Base-by-base conservation (phyloP, 2,888 invertebrate species). In the Amiota minor region DNA sequence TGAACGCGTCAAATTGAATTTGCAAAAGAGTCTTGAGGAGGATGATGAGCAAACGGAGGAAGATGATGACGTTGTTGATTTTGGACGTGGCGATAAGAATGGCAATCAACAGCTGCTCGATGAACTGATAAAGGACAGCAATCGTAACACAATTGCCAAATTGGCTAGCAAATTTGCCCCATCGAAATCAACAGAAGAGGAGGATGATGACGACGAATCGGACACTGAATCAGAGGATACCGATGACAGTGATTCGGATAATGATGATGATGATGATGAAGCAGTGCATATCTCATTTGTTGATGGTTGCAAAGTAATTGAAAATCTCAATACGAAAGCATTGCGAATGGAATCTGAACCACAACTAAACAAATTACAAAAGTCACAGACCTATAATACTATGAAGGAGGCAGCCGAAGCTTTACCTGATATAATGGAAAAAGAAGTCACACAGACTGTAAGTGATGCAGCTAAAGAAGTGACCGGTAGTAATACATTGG, bases 1-100 rank as follows among this genome's bases (percentile, higher is more conserved):
- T 77, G 87, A 90, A 79, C 88, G 90, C 79, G 90, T 90, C 76
- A 89, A 90, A 87, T 88, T 89, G 77, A 90, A 89, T 89, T 87
- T 90, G 79, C 90, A 90, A 78, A 88, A 89, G 77, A 90, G 90
- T 78, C 86, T 90, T 75, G 87, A 86, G 75, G 90, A 88, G 72
- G 78, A 86, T 46, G 80, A 82, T 35, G 77, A 79, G 23, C 77
- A 73, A 6, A 73, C 75, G 8, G 83, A 79, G 4, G 80, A 80
- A 45, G 77, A 81, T 49, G 81, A 81, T 53, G 83, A 87, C 77
- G 81, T 81, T 74, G 83, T 81, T 76, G 87, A 86, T 79, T 86
- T 81, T 80, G 79, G 77, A 47, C 72, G 56, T 49, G 53, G 76
- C 64, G 87, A 83, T 79, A 82, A 82, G 74, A 89, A 89, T 75